Base-by-base conservation (phyloP, 2,888 invertebrate species). In the Rhogogaster chlorosoma region DNA sequence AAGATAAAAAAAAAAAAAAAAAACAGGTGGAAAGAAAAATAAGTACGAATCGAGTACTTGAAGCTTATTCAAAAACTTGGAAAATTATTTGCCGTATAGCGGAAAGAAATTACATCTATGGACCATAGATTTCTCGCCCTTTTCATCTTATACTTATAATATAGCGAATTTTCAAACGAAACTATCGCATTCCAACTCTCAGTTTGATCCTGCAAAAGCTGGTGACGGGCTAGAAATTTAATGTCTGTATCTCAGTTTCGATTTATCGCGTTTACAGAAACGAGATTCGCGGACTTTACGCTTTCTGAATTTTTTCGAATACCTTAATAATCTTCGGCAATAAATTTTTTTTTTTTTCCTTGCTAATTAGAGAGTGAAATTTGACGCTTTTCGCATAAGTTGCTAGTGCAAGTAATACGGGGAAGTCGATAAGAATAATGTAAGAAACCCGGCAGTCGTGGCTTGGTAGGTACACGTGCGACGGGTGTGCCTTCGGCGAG, bases 401-500 rank as follows among this genome's bases (percentile, higher is more conserved):
- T 22, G 38, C 10, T 4, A 42, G 26, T 18, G n/a, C 12, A 73
- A 42, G 42, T 38, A 73, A 0, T 42, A 73, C 73, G 73, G 38
- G 73, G 42, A 38, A 42, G 22, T 42, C 38, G 10, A 45, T 36
- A 36, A 57, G 22, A 61, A 26, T 36, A 61, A n/a, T 32, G 78
- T 38, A 57, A 80, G 61, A 77, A 38, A 80, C 36, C 78, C 53
- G 53, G 57, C 38, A 80, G 61, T 57, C 22, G n/a, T 10, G 26
- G 22, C 6, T 38, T 26, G 22, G 53, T 49, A 18, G 67, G 42
- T 83, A 86, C 88, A 88, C 88, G 89, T 89, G 86, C 86, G 86
- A 85, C 87, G 89, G 26, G 88, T 90, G 90, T 90, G 90, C 89
- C 89, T 88, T 84, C 87, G 86, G 78, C 86, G 88, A 86, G 88